phyloP scores from a whole-genome alignment of 1,140 invertebrate species.

The Heliconius eleuchia region DNA sequence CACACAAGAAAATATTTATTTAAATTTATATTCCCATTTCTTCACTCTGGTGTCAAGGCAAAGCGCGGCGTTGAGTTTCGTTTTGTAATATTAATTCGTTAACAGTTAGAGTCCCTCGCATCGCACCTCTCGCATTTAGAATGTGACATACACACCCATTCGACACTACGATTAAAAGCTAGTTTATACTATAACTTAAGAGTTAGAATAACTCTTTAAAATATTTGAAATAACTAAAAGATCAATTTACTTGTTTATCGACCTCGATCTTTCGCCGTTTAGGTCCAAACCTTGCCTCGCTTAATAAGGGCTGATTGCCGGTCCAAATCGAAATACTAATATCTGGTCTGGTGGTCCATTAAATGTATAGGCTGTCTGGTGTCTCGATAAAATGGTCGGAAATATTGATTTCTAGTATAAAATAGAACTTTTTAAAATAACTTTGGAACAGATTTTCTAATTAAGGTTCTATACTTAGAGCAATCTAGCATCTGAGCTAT shows the following conservation, averaged over 20 bases:
- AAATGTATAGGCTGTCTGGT: neutral
- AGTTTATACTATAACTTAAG: too few species aligned
- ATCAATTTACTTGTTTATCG: constrained; percentile 20
- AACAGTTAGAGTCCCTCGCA: too few species aligned
- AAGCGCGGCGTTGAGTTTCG: too few species aligned
- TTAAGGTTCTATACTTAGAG: constrained; percentile 4
- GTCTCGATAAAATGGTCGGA: constrained; percentile 17
- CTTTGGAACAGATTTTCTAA: constrained; percentile 17
- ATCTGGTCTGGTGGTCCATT: neutral
- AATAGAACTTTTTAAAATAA: constrained; percentile 19
- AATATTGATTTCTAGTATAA: constrained; percentile 15
- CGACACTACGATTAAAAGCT: too few species aligned
- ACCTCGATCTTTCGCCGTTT: constrained; percentile 41
- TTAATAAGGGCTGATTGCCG: constrained; percentile 50
- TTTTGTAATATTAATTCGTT: neutral
- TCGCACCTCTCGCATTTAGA: too few species aligned
- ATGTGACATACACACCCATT: too few species aligned
- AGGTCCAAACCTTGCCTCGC: constrained; percentile 49
- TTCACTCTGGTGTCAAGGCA: neutral
- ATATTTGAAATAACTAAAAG: constrained; percentile 9
- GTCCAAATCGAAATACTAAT: constrained; percentile 34
- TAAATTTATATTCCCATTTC: too few species aligned
- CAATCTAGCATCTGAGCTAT: neutral
- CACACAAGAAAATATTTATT: too few species aligned
- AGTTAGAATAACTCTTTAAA: neutral